Conservation (phyloP, 2,888 invertebrate species). For the Steinernema scapterisci region DNA sequence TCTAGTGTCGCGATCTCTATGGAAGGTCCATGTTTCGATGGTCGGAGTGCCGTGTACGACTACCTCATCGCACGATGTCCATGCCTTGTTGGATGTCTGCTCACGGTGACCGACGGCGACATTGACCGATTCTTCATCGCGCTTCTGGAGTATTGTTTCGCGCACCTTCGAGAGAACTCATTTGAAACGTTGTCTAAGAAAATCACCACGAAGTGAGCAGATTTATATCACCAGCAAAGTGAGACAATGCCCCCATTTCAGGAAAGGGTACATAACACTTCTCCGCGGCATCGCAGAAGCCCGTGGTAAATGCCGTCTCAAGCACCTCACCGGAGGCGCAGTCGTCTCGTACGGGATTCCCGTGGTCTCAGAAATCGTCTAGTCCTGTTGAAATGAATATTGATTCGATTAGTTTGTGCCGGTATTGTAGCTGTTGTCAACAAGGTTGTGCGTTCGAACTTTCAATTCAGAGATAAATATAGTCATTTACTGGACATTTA, state of each 20-base stretch:
- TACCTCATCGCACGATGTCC: slow-evolving; percentile 58
- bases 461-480: too few species aligned
- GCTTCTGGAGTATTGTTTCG: slow-evolving; percentile 47
- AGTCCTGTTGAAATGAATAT: background rate
- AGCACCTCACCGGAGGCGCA: slow-evolving; percentile 57
- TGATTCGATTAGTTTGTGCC: background rate
- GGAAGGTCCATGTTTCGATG: slow-evolving; percentile 59
- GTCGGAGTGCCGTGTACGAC: slow-evolving; percentile 52
- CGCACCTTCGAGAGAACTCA: background rate
- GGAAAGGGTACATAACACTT: slow-evolving; percentile 33
- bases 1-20: slow-evolving; percentile 51
- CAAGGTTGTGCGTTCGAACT: too few species aligned
- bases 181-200: background rate
- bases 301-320: slow-evolving; percentile 48
- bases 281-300: slow-evolving; percentile 47
- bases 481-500: too few species aligned
- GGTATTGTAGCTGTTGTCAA: too few species aligned
- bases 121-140: slow-evolving; percentile 60
- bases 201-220: background rate
- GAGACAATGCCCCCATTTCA: background rate
- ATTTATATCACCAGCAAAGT: background rate
- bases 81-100: slow-evolving; percentile 61
- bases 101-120: slow-evolving; percentile 65
- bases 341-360: slow-evolving; percentile 62
- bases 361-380: slow-evolving; percentile 34